phyloP scores from a whole-genome alignment of 2,888 invertebrate species.

The Drosophila leonis region DNA sequence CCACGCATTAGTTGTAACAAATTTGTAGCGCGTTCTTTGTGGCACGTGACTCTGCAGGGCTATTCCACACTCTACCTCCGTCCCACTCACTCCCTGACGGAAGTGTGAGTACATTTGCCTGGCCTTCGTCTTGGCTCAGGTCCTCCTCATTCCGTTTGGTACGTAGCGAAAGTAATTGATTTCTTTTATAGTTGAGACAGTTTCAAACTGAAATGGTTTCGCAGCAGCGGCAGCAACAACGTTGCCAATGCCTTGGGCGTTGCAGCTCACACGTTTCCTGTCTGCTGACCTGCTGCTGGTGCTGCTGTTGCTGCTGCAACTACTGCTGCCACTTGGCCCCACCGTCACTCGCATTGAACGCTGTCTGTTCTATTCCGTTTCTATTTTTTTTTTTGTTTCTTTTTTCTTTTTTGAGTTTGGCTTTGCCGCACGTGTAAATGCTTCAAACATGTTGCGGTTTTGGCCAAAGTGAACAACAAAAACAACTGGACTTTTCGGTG shows the following conservation, averaged over 20 bases:
- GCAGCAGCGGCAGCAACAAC: slow-evolving; percentile 46
- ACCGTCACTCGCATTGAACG: slow-evolving; percentile 35
- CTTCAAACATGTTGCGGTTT: slow-evolving; percentile 80
- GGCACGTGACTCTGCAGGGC: slow-evolving; percentile 67
- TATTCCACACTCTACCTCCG: slow-evolving; percentile 9
- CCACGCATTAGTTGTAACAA: slow-evolving; percentile 80
- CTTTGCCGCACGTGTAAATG: slow-evolving; percentile 79
- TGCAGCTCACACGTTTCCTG: slow-evolving; percentile 59
- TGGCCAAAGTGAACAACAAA: slow-evolving; percentile 38
- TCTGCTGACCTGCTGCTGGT: slow-evolving; percentile 50
- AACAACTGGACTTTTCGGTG: slow-evolving; percentile 59
- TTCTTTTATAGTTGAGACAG: slow-evolving; percentile 80
- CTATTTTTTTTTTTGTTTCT: neutral
- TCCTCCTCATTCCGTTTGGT: slow-evolving; percentile 6
- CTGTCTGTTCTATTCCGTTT: slow-evolving; percentile 47
- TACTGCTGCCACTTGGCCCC: neutral
- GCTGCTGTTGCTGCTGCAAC: neutral
- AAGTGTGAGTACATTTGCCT: slow-evolving; percentile 69
- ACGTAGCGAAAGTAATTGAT: slow-evolving; percentile 78
- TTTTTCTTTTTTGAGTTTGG: slow-evolving; percentile 35
- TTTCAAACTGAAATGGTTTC: slow-evolving; percentile 73
- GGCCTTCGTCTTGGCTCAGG: slow-evolving; percentile 16
- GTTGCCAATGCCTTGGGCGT: slow-evolving; percentile 55
- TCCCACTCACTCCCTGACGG: slow-evolving; percentile 49
- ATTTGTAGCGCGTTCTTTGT: slow-evolving; percentile 78